Base-by-base conservation (phyloP, 2,113 vertebrate species). In the Catharus fuscescens region DNA sequence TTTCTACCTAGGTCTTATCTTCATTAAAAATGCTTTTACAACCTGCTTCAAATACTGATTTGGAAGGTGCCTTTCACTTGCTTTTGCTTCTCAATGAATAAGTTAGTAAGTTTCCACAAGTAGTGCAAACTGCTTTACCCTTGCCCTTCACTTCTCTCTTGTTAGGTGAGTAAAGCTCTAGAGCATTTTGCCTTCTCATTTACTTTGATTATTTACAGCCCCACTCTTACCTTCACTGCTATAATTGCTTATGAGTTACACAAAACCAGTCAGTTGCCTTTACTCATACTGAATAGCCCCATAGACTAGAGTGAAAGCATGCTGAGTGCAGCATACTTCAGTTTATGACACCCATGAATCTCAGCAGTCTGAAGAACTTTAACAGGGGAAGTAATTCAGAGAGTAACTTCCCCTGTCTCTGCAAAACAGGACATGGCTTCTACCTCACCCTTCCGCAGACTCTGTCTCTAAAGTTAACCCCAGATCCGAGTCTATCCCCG, bases 191-290 rank as follows among this genome's bases (percentile, higher is more conserved):
- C 57, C 52, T 92, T 93, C 91, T 88, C 64, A 50, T 93, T 93
- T 92, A 84, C 74, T 92, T 91, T 67, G 70, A 90, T 86, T 95
- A 96, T 92, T 95, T 96, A 90, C 71, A 90, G 59, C 79, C 62
- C 14, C 38, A 60, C 62, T 91, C 77, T 86, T 90, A 90, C 84
- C 71, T 80, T 70, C 85, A 70, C 87, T 67, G 62, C 71, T 88
- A 4, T 92, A 93, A 93, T 89, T 93, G 69, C 65, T 79, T 81
- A 74, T 76, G 81, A 89, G 57, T 92, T 90, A 90, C 80, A 82
- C 45, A 93, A 61, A 92, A 81, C 91, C 83, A 93, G 83, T 91
- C 78, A 69, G 65, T 82, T 93, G 74, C 62, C 79, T 85, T 94
- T 91, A 73, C 50, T 95, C 74, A 66, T 59, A 70, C 26, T 59